These are phyloP conservation scores for Stomatorhinus walkeri DNA, from an alignment of 2,797 vertebrate species.

Conservation along the genomic window DNA sequence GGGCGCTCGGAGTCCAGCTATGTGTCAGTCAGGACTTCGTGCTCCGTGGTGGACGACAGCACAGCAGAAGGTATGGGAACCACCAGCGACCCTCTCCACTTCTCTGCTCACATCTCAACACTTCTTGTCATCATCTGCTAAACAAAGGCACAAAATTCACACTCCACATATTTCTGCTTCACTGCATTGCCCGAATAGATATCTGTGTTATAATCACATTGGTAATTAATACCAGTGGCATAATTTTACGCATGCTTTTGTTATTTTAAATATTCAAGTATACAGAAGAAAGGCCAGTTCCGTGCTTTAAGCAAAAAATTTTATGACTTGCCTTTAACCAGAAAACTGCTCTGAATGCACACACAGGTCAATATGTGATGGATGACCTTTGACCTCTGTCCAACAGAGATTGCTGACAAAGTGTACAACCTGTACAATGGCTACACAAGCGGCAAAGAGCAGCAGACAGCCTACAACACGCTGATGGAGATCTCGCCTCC, in stretches of 20 bases:
- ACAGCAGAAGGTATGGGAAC: slow-evolving; percentile 82
- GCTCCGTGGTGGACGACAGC: slow-evolving; percentile 89
- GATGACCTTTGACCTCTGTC: not conserved
- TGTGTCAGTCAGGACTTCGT: slow-evolving; percentile 84
- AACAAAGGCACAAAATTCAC: not conserved
- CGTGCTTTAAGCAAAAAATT: not conserved
- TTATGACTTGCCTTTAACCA: not conserved
- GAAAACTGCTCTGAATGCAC: not conserved
- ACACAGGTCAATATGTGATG: not conserved
- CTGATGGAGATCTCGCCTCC: slow-evolving; percentile 90
- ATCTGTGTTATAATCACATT: not conserved
- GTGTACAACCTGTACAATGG: slow-evolving; percentile 97
- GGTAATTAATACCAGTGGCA: not conserved
- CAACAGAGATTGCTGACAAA: slow-evolving; percentile 88
- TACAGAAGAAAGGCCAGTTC: not conserved
- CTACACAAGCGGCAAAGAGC: slow-evolving; percentile 97
- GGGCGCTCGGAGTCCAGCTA: slow-evolving; percentile 84
- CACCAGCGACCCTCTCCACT: not conserved
- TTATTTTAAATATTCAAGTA: not conserved
- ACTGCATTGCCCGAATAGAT: not conserved
- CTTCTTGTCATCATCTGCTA: not conserved
- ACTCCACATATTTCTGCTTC: not conserved
- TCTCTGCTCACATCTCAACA: not conserved
- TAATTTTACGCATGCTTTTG: not conserved
- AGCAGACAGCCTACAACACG: slow-evolving; percentile 93